Base-by-base conservation (phyloP, 2,113 vertebrate genomes). In the Felis catus region DNA sequence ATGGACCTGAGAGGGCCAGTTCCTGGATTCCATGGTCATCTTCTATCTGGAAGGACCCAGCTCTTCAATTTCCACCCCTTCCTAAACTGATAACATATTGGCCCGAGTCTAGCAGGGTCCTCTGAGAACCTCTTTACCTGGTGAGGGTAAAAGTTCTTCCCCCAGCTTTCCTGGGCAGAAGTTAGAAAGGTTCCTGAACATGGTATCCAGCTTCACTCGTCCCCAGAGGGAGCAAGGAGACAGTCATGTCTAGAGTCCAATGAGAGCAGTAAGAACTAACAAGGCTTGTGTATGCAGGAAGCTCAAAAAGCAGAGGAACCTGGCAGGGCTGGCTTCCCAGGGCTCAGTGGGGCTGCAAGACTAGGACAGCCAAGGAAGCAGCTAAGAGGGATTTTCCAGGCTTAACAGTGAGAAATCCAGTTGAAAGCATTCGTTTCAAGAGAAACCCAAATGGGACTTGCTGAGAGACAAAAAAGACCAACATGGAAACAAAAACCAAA, bases 391-490 rank as follows among this genome's bases (percentile, higher is more conserved):
- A 95, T 97, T 98, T 98, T 58, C 85, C 68, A 41, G 10, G 10
- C 68, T 92, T 94, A 95, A 16, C 0, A 61, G 4, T 68, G 90
- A 97, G 79, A 93, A 85, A 84, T 12, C 94, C 68, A 96, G 96
- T 97, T 97, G 91, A 97, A 98, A 97, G 95, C 33, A 90, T 79
- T 92, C 82, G 81, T 98, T 98, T 97, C 61, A 94, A 74, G 76
- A 83, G 61, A 98, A 97, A 92, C 31, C 5, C 53, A 41, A 91
- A 63, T 11, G 41, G 23, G 65, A 31, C 33, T 93, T 84, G 36
- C 45, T 51, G n/a, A 95, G 94, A 97, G 93, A 83, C 33, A 93
- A 11, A 89, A 94, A 81, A 23, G 96, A 97, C 82, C 66, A 85
- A 66, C 65, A 82, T 95, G 73, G 95, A 91, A 95, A 96, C 58